These are phyloP conservation scores for Bruchidius siliquastri DNA, from an alignment of 2,888 invertebrate genomes.

Conservation along the genomic window DNA sequence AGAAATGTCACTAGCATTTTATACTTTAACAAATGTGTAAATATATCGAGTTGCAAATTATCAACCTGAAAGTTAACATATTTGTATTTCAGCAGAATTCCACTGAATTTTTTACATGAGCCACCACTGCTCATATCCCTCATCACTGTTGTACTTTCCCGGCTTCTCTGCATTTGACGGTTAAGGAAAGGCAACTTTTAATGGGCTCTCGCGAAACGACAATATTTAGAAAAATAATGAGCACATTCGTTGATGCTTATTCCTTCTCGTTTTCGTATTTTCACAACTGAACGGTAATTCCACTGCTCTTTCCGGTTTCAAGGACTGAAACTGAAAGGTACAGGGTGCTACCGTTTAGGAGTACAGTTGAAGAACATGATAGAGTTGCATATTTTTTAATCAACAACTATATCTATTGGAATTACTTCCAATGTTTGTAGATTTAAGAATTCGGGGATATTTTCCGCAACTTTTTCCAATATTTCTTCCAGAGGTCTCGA, in stretches of 20 bases:
- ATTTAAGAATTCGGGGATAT: too few species aligned
- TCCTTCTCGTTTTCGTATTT: conserved; percentile 4
- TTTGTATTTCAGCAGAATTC: too few species aligned
- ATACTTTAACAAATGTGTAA: too few species aligned
- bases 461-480: too few species aligned
- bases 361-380: too few species aligned
- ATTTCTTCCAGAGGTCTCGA: too few species aligned
- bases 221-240: conserved; percentile 35
- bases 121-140: conserved; percentile 4
- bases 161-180: conserved; percentile 24
- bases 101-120: not conserved
- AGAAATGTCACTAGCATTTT: too few species aligned
- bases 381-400: too few species aligned
- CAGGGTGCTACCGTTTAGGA: conserved; percentile 8
- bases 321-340: not conserved
- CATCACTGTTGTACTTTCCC: not conserved
- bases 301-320: not conserved
- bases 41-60: too few species aligned
- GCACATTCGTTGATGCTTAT: conserved; percentile 24
- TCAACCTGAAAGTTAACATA: too few species aligned
- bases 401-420: too few species aligned
- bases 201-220: conserved; percentile 30
- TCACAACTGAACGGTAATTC: not conserved
- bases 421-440: too few species aligned
- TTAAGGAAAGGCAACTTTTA: conserved; percentile 34